Evolutionary conservation across 2,888 invertebrate species (phyloP), one percentile per base, ranked within the genome.

Genomic region (Cheilosia vulpina): DNA sequence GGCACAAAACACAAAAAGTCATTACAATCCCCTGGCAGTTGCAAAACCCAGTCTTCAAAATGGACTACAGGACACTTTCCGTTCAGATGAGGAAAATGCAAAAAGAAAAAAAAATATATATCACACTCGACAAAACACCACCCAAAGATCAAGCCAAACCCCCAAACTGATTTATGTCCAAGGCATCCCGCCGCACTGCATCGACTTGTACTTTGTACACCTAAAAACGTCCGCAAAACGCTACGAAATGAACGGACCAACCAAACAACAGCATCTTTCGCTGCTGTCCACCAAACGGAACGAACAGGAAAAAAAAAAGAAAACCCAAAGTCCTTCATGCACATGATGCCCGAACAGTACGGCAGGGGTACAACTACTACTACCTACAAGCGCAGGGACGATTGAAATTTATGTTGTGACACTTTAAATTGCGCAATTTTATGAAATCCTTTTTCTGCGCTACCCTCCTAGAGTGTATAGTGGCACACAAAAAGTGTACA

Each of bases 381-480:
- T 41, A 17, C 52, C 34, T 34, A 34, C 34, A 34, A 34, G 41
- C 65, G n/a, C 80, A 76, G 81, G 76, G 72, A 81, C 85, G 81
- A 85, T 85, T 85, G 85, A 85, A 91, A 91, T 91, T 91, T 91
- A 91, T 91, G 92, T 91, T 91, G 92, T 91, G 92, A 92, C 92
- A 91, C 90, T 90, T 91, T 90, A 91, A 92, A 92, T 90, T 91
- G 91, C 90, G 91, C 91, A 90, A 91, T 91, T 91, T 91, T 91
- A 91, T 91, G 90, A 91, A 91, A 91, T 91, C 90, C 90, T 91
- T 91, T 90, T 88, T 84, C 71, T 80, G 53, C 31, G 53, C 41
- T 47, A 24, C 15, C 47, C 65, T 38, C 38, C 21, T 50, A 41
- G 43, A 19, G 57, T 43, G 38, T 57, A 58, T 47, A 60, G 43